These are phyloP conservation scores for Drosophila pegasa DNA, from an alignment of 2,888 invertebrate species.

Conservation along the genomic window DNA sequence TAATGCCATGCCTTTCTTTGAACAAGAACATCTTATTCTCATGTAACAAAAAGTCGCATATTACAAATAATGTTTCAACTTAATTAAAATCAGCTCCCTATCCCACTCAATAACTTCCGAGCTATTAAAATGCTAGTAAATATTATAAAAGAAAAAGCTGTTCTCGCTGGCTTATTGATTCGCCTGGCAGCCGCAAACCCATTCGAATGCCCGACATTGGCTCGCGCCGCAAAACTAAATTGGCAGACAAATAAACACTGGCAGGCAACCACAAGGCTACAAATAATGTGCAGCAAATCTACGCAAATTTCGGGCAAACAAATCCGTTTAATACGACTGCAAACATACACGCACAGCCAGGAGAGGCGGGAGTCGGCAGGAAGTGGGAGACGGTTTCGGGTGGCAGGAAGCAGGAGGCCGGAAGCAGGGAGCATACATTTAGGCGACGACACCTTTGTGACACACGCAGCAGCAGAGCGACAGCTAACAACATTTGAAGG, in stretches of 20 bases:
- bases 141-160: background rate
- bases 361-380: background rate
- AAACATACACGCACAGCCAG: conserved; percentile 33
- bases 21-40: too few species aligned
- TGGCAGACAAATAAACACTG: conserved; percentile 54
- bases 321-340: conserved; percentile 63
- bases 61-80: too few species aligned
- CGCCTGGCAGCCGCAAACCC: conserved; percentile 32
- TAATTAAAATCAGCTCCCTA: background rate
- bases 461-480: conserved; percentile 55
- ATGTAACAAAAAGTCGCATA: too few species aligned
- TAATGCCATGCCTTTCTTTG: too few species aligned
- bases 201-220: conserved; percentile 35
- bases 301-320: conserved; percentile 72
- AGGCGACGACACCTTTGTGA: conserved; percentile 59
- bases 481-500: conserved; percentile 66
- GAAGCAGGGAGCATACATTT: conserved; percentile 30
- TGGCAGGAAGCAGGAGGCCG: conserved; percentile 1
- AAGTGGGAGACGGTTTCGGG: too few species aligned
- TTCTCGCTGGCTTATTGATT: conserved; percentile 35
- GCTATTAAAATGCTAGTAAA: background rate
- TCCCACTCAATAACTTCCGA: background rate
- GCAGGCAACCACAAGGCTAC: conserved; percentile 44
- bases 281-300: conserved; percentile 72
- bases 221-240: conserved; percentile 43